phyloP scores from a whole-genome alignment of 2,888 invertebrate species.

The Iphiclides podalirius region DNA sequence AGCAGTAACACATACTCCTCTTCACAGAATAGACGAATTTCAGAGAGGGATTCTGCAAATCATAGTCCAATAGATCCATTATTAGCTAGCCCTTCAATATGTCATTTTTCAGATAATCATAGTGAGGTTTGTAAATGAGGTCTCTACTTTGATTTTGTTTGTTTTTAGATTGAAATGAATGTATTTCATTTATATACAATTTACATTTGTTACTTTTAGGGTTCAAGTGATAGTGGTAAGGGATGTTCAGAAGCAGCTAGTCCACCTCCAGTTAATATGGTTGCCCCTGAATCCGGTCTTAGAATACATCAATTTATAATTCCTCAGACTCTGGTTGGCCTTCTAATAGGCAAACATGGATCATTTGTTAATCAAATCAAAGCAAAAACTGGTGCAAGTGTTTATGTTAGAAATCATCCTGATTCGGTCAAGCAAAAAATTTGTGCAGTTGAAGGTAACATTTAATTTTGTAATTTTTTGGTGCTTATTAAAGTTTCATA shows the following conservation, averaged over 20 bases:
- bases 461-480: slow-evolving; percentile 1
- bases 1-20: slow-evolving; percentile 58
- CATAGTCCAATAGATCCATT: slow-evolving; percentile 88
- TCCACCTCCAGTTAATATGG: slow-evolving; percentile 82
- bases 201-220: slow-evolving; percentile 55
- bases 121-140: slow-evolving; percentile 73
- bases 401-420: slow-evolving; percentile 89
- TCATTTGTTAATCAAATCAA: slow-evolving; percentile 90
- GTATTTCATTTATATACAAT: background rate
- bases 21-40: slow-evolving; percentile 59
- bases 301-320: slow-evolving; percentile 87
- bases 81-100: slow-evolving; percentile 84
- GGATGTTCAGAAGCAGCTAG: slow-evolving; percentile 87
- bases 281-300: slow-evolving; percentile 64
- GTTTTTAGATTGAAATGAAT: background rate
- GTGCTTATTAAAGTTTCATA: no score
- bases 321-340: slow-evolving; percentile 88
- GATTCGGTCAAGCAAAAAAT: slow-evolving; percentile 87
- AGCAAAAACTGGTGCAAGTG: slow-evolving; percentile 87
- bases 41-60: slow-evolving; percentile 86
- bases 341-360: slow-evolving; percentile 92
- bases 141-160: slow-evolving; percentile 1
- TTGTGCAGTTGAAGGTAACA: slow-evolving; percentile 89
- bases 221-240: slow-evolving; percentile 91
- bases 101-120: slow-evolving; percentile 85